Evolutionary conservation across 2,113 vertebrate species (phyloP).

Genomic region (Proterorhinus semilunaris): DNA sequence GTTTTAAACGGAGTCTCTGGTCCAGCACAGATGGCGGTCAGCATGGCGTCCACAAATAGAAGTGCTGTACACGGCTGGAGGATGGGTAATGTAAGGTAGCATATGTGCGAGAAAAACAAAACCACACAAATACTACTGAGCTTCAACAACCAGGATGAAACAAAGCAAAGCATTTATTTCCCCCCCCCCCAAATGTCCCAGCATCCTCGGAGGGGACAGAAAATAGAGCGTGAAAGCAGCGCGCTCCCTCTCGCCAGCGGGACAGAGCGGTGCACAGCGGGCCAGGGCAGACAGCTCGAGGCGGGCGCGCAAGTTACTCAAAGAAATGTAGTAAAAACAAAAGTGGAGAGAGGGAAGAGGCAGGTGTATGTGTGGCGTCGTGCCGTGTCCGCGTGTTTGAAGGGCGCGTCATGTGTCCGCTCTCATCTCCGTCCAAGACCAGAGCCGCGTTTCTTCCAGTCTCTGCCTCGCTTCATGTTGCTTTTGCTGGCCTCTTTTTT

Average conservation of each 20-base stretch:
- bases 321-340: constrained; percentile 45
- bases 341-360: constrained; percentile 22
- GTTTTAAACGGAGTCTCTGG: constrained; percentile 18
- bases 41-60: constrained; percentile 49
- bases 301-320: constrained; percentile 38
- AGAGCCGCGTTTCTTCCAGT: constrained; percentile 32
- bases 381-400: constrained; percentile 45
- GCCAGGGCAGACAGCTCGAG: constrained; percentile 48
- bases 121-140: constrained; percentile 30
- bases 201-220: constrained; percentile 33
- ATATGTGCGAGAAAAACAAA: constrained; percentile 34
- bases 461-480: constrained; percentile 36
- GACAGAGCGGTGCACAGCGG: constrained; percentile 42
- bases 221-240: constrained; percentile 55
- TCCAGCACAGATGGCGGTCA: constrained; percentile 64
- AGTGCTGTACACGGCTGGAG: constrained; percentile 24
- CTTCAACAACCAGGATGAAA: constrained; percentile 35
- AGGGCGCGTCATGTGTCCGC: constrained; percentile 48
- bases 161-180: constrained; percentile 25
- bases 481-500: constrained; percentile 15
- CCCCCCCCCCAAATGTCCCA: constrained; percentile 5
- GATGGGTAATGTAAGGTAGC: constrained; percentile 42
- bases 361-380: constrained; percentile 57
- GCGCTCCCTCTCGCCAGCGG: constrained; percentile 30
- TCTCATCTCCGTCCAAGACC: constrained; percentile 52